A percentile compares a stretch with the other conserved stretches of the same genome.
These are phyloP conservation scores for Paracyclopina nana DNA, from an alignment of 1,140 invertebrate species.

Conservation along the genomic window DNA sequence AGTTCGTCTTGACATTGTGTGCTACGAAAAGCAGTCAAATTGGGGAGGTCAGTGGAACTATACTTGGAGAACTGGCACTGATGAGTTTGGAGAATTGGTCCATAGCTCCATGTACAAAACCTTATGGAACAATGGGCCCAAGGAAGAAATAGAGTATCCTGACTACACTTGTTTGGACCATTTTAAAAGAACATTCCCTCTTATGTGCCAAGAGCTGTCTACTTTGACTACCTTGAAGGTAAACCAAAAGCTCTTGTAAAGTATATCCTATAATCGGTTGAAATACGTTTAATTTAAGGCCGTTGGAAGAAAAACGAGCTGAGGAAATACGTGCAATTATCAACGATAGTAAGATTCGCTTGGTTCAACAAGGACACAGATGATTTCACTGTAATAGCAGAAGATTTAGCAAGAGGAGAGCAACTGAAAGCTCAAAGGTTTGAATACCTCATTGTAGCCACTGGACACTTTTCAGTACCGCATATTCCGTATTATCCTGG, in stretches of 20 bases:
- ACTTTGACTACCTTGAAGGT: background rate
- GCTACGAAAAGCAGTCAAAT: slow-evolving; percentile 5
- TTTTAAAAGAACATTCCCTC: slow-evolving; percentile 1
- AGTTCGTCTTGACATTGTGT: no score
- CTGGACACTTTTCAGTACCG: slow-evolving; percentile 12
- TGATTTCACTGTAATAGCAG: no score
- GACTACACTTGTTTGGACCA: background rate
- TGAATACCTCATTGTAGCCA: slow-evolving; percentile 12
- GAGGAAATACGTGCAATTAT: no score
- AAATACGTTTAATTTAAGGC: background rate
- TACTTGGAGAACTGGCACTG: slow-evolving; percentile 3
- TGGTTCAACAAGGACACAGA: no score
- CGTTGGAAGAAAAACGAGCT: no score
- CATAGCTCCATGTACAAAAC: background rate
- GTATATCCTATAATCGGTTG: background rate
- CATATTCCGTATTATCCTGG: slow-evolving; percentile 11
- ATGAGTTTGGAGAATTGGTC: background rate
- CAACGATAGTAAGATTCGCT: no score
- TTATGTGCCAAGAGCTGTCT: background rate
- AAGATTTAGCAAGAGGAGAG: no score
- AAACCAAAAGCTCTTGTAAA: no score
- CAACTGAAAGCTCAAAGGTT: no score
- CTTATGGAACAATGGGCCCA: slow-evolving; percentile 4
- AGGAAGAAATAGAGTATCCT: background rate
- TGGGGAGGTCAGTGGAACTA: slow-evolving; percentile 3